These are phyloP conservation scores for Trichonephila clavipes DNA, from an alignment of 1,140 invertebrate species.

Conservation along the genomic window DNA sequence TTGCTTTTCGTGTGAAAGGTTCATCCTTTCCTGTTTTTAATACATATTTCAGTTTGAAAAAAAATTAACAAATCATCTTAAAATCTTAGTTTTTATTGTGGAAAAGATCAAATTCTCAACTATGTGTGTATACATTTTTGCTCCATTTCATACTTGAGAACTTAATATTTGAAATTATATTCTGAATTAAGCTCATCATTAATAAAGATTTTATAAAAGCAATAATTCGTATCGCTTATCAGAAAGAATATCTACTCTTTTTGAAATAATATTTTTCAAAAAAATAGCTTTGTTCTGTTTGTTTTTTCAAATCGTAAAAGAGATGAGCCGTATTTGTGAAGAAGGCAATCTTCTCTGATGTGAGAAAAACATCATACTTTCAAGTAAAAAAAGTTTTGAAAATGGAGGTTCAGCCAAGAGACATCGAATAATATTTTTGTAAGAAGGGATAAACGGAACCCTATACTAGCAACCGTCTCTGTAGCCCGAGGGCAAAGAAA, in stretches of 20 bases:
- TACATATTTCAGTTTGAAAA: no score
- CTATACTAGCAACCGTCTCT: neutral
- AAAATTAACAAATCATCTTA: no score
- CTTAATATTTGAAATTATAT: no score
- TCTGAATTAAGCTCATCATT: no score
- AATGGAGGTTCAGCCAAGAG: neutral
- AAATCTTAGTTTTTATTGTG: no score
- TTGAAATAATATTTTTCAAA: neutral
- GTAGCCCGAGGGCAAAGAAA: neutral
- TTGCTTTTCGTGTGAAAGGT: no score
- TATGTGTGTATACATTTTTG: no score
- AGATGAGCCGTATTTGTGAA: neutral
- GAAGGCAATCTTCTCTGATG: neutral
- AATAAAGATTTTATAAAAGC: no score
- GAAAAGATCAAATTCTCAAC: no score
- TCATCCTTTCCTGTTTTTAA: no score
- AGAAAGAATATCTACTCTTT: neutral
- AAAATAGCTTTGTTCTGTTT: neutral
- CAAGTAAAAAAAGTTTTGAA: neutral
- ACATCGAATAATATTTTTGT: conserved; percentile 9
- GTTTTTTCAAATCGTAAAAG: neutral
- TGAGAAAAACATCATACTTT: neutral
- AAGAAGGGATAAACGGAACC: conserved; percentile 18
- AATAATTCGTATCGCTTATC: no score
- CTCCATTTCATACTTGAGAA: no score